Evolutionary conservation across 1,140 invertebrate genomes (phyloP).

Genomic region (Rhizoglyphus robini): DNA sequence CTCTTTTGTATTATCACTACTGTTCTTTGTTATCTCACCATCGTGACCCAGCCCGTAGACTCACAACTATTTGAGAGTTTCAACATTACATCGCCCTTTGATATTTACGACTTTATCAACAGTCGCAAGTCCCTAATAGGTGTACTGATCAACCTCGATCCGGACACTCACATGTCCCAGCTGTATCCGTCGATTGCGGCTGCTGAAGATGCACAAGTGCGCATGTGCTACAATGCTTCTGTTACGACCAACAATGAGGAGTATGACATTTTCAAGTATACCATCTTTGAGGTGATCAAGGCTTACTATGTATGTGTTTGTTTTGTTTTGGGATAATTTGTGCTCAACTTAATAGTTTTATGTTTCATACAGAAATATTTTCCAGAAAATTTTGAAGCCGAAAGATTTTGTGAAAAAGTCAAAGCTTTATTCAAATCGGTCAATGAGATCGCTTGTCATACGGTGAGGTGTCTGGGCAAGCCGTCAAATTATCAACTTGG

Average conservation of each 20-base stretch:
- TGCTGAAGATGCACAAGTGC: not conserved
- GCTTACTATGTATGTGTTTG: not conserved
- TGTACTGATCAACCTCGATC: not conserved
- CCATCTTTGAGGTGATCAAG: not conserved
- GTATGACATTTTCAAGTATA: not conserved
- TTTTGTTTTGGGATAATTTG: not conserved
- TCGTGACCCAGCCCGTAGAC: too few species aligned
- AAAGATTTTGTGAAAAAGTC: not conserved
- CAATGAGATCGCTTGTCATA: not conserved
- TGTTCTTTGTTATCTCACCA: too few species aligned
- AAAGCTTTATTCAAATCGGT: constrained; percentile 2
- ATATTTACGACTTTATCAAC: too few species aligned
- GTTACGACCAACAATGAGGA: not conserved
- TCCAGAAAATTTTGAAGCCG: constrained; percentile 9
- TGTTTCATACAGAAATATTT: constrained; percentile 16
- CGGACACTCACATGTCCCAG: not conserved
- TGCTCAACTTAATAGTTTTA: too few species aligned
- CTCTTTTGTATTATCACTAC: too few species aligned
- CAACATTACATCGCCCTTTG: too few species aligned
- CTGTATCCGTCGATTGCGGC: constrained; percentile 4
- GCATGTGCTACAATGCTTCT: not conserved
- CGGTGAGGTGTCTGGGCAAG: not conserved
- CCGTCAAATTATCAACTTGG: constrained; percentile 1
- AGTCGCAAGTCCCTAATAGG: too few species aligned
- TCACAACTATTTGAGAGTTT: too few species aligned